Percentiles rank a stretch among this genome's conserved stretches.
Evolutionary conservation across 2,888 invertebrate genomes (phyloP).

Genomic region (Nebria salina): DNA sequence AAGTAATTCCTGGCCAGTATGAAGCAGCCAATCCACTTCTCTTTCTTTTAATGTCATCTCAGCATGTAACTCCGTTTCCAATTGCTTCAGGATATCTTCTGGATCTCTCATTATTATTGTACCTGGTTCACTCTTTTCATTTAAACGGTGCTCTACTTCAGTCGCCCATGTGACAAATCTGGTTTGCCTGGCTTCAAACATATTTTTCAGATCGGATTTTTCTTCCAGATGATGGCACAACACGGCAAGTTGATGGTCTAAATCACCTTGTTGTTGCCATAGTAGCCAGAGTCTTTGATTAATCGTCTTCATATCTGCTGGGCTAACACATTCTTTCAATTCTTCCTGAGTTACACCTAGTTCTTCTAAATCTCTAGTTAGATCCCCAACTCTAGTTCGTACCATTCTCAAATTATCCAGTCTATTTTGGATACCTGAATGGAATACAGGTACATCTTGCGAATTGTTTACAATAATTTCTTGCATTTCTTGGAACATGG

Average conservation of each 20-base stretch:
- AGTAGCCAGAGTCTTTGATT: conserved; percentile 82
- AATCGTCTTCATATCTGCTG: conserved; percentile 82
- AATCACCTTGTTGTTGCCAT: conserved; percentile 81
- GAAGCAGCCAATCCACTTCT: conserved; percentile 80
- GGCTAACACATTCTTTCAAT: conserved; percentile 84
- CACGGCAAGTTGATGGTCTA: conserved; percentile 80
- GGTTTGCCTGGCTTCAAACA: conserved; percentile 74
- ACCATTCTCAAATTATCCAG: conserved; percentile 71
- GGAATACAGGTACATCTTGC: conserved; percentile 66
- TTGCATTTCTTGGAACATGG: conserved; percentile 72
- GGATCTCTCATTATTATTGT: conserved; percentile 69
- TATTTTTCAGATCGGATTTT: conserved; percentile 73
- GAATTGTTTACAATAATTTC: conserved; percentile 69
- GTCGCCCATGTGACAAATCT: conserved; percentile 77
- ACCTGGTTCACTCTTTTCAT: conserved; percentile 67
- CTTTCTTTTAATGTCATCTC: conserved; percentile 80
- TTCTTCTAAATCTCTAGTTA: conserved; percentile 73
- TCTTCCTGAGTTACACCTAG: conserved; percentile 81
- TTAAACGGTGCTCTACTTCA: conserved; percentile 73
- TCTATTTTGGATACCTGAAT: conserved; percentile 72
- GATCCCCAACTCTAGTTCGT: conserved; percentile 68
- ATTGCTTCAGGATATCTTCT: conserved; percentile 75
- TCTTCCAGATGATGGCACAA: conserved; percentile 79
- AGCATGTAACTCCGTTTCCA: conserved; percentile 79
- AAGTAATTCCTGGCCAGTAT: conserved; percentile 73